Evolutionary conservation across 2,797 vertebrate species (phyloP), one percentile per base, ranked within the genome.

Genomic region (Anguilla anguilla): DNA sequence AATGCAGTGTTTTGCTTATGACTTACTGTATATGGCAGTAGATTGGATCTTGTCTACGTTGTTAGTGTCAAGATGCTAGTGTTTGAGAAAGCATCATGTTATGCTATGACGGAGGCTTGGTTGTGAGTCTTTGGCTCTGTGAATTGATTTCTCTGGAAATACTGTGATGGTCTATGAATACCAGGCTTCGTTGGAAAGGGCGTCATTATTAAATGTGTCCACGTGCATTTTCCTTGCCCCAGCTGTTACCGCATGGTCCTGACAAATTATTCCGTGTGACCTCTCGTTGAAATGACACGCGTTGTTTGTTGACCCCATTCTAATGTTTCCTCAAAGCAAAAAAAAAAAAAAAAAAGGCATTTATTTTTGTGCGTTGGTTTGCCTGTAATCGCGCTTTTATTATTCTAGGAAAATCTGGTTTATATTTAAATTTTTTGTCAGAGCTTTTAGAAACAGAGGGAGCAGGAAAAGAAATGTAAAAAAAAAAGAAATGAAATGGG

Each of bases 381-480:
- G 82, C 53, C 51, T 55, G 2, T 49, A 57, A 53, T 83, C 25
- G 28, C 43, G 57, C 53, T 51, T 81, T 53, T 25, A 83, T 83
- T 22, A 57, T 83, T 83, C 28, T 57, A 57, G 61, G 61, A 53
- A 83, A 49, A 83, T 83, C 25, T 9, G n/a, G 46, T 83, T 87
- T 31, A 83, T 67, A 83, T 57, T 84, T 85, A 57, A 69, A 79
- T 77, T 61, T 85, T 43, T 74, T 90, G 49, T 46, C 35, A 25
- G 31, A 57, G 79, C 22, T 85, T 35, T 83, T 77, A 35, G 87
- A 93, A 94, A 87, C n/a, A 83, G 86, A 86, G 89, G 92, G 57
- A 91, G 89, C 91, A 91, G 91, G 90, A 90, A 91, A 90, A 88
- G 90, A 89, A 82, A 87, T 59, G 87, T 61, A 51, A 88, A 88